Evolutionary conservation across 2,113 vertebrate species (phyloP), one percentile per base, ranked within the genome.

Genomic region (Alosa alosa): DNA sequence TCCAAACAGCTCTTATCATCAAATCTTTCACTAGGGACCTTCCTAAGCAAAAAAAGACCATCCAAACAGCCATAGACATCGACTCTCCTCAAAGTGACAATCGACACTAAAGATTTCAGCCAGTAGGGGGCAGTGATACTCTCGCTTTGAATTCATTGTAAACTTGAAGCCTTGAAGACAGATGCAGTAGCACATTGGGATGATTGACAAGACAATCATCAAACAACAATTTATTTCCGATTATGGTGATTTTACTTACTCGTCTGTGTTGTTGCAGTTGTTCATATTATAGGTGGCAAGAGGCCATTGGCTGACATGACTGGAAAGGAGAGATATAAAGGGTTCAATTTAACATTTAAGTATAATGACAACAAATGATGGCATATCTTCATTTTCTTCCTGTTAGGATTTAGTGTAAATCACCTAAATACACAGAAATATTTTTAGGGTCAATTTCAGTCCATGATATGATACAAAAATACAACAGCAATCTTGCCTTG

Each of bases 231-330:
- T 31, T 31, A 13, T 88, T 75, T 2, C 45, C 31, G 39, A 1
- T 64, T 20, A 41, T 60, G 31, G n/a, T 41, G 82, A 83, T 82
- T 2, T 22, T 92, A 94, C 96, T 96, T 94, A 97, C 96, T 94
- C 94, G 68, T 97, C 95, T 0, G 94, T 95, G 93, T 97, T 96
- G 94, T 96, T 98, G 94, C 93, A 94, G 91, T 93, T 94, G 93
- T 97, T 97, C 88, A 89, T 88, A 87, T 96, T 98, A 84, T 92
- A 92, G 86, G 91, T 94, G 91, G 95, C 96, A 88, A 96, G 86
- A 20, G 93, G 92, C 93, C 91, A 92, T 46, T 47, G 88, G 49
- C 93, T 94, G n/a, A 64, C 82, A n/a, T 84, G 55, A 11, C 92
- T 95, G 49, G 87, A 25, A 84, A 88, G 39, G 5, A 88, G 39